Base-by-base conservation (phyloP, 2,888 invertebrate genomes). In the Polia nebulosa region DNA sequence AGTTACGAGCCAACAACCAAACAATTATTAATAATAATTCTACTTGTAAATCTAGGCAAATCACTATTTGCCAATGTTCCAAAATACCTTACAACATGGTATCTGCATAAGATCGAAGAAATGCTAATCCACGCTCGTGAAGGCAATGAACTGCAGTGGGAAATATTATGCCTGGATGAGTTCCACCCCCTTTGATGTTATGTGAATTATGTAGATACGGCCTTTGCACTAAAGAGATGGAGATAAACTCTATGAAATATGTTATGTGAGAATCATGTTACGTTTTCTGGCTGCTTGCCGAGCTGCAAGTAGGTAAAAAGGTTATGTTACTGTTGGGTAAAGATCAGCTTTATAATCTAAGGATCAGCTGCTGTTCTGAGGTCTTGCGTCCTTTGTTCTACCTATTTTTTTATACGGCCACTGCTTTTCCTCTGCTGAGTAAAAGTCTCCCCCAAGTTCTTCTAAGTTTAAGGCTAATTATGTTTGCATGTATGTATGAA, bases 61-160 rank as follows among this genome's bases (percentile, higher is more conserved):
- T 0, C 3, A 36, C 7, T 0, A 0, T 41, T 22, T 7, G 0
- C 25, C 13, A 0, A 6, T 3, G 1, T 3, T 55, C 6, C 22
- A 20, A 25, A 20, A 45, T 41, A 45, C 0, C 6, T 44, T 25
- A 39, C 72, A 55, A 59, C 79, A 73, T 78, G 11, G 11, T 47
- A 78, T 74, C 57, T 75, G 79, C 74, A 75, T 78, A 78, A 75
- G 79, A 78, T 63, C 59, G 59, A 67, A 80, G 69, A 72, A 82
- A 82, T 82, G 63, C 59, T 72, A 72, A 82, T 76, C 72, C 67
- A 1, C 55, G 36, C 64, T 67, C 64, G 78, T 64, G 52, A 36
- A 78, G 67, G 70, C 82, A 82, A 68, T 72, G 80, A 80, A 60
- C 70, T 76, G 81, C 76, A 82, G 70, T 72, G 70, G 55, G 72